phyloP scores from a whole-genome alignment of 2,888 invertebrate genomes.

The Antitype chi region DNA sequence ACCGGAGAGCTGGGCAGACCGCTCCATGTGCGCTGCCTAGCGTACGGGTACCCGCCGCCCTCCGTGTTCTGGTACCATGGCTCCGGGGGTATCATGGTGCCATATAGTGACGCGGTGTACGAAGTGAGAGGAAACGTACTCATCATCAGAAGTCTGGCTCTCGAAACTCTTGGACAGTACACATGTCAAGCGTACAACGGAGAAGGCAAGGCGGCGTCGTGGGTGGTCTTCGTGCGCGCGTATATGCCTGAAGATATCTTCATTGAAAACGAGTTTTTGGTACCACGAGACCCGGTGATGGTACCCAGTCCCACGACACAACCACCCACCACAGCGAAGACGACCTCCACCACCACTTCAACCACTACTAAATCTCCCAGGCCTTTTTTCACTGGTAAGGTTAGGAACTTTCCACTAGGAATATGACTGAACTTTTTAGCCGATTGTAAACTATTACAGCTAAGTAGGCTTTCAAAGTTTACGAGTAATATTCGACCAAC shows the following conservation, averaged over 20 bases:
- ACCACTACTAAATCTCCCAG: slow-evolving; percentile 67
- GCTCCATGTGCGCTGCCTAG: slow-evolving; percentile 94
- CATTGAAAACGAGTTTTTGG: slow-evolving; percentile 69
- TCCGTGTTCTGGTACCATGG: slow-evolving; percentile 96
- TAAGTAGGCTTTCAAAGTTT: too few species aligned
- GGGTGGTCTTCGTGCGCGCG: slow-evolving; percentile 94
- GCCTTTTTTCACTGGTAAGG: slow-evolving; percentile 83
- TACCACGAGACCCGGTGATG: slow-evolving; percentile 64
- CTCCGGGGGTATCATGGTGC: slow-evolving; percentile 93
- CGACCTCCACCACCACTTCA: slow-evolving; percentile 61
- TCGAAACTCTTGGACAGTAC: slow-evolving; percentile 95
- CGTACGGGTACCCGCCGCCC: slow-evolving; percentile 95
- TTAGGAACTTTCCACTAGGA: slow-evolving; percentile 47
- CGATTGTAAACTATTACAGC: slow-evolving; percentile 19
- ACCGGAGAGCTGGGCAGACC: slow-evolving; percentile 93
- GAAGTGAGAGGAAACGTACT: slow-evolving; percentile 95
- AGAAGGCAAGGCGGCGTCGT: slow-evolving; percentile 93
- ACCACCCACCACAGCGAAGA: slow-evolving; percentile 58
- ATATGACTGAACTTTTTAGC: neutral
- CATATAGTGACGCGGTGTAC: slow-evolving; percentile 92
- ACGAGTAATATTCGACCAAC: too few species aligned
- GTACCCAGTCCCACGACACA: slow-evolving; percentile 63
- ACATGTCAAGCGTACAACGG: slow-evolving; percentile 98
- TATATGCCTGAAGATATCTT: slow-evolving; percentile 92
- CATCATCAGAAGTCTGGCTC: slow-evolving; percentile 92